Percentiles rank a stretch among this genome's conserved stretches.
These are phyloP conservation scores for Agrotis puta DNA, from an alignment of 2,888 invertebrate species.

Conservation along the genomic window DNA sequence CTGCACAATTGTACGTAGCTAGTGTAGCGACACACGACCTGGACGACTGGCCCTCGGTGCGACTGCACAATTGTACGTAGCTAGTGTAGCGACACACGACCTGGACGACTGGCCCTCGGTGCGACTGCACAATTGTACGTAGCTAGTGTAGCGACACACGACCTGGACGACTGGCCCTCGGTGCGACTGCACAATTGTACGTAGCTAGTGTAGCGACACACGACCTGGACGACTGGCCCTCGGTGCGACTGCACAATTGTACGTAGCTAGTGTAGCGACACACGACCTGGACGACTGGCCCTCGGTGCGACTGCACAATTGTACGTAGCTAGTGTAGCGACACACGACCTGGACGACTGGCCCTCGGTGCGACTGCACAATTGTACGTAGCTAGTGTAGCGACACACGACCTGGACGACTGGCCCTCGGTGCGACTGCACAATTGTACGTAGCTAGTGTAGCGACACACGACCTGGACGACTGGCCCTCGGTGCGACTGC, in stretches of 20 bases:
- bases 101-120: conserved; percentile 84
- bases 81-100: no score
- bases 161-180: conserved; percentile 82
- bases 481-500: conserved; percentile 84
- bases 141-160: no score
- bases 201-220: no score
- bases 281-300: conserved; percentile 79
- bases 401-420: conserved; percentile 74
- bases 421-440: conserved; percentile 83
- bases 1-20: conserved; percentile 72
- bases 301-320: conserved; percentile 79
- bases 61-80: conserved; percentile 73
- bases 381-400: no score
- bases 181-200: conserved; percentile 77
- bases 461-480: conserved; percentile 72
- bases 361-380: conserved; percentile 81
- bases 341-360: conserved; percentile 77
- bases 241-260: conserved; percentile 78
- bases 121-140: conserved; percentile 74
- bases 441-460: conserved; percentile 73
- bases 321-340: no score
- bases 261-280: no score
- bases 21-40: conserved; percentile 66
- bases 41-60: conserved; percentile 85
- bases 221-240: conserved; percentile 81